A percentile compares a stretch with the other conserved stretches of the same genome.
Evolutionary conservation across 2,888 invertebrate genomes (phyloP).

Genomic region (Watsonalla binaria): DNA sequence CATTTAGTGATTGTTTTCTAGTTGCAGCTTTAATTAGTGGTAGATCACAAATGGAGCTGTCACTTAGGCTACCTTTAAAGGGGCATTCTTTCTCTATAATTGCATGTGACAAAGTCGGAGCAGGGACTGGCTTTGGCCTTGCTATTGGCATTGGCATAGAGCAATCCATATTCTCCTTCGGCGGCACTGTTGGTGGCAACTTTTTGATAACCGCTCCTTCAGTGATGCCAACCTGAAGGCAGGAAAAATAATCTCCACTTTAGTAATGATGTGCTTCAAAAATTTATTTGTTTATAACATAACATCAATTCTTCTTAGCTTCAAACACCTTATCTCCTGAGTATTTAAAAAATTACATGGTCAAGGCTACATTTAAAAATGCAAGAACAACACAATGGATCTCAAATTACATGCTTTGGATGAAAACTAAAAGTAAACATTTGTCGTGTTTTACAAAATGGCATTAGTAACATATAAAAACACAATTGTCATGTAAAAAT

Average conservation of each 20-base stretch:
- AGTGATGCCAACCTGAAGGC: slow-evolving; percentile 79
- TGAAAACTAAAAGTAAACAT: background rate
- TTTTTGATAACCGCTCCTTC: slow-evolving; percentile 74
- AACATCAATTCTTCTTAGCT: slow-evolving; percentile 72
- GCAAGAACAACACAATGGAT: background rate
- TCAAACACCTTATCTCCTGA: slow-evolving; percentile 67
- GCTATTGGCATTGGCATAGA: slow-evolving; percentile 25
- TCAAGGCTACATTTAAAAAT: slow-evolving; percentile 16
- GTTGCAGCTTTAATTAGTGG: slow-evolving; percentile 44
- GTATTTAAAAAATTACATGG: slow-evolving; percentile 38
- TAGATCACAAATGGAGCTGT: slow-evolving; percentile 59
- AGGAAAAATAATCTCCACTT: slow-evolving; percentile 79
- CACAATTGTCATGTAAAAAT: no score
- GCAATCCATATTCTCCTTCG: slow-evolving; percentile 36
- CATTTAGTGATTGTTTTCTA: slow-evolving; percentile 43
- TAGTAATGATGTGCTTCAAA: slow-evolving; percentile 74
- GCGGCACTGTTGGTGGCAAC: slow-evolving; percentile 70
- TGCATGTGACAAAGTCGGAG: slow-evolving; percentile 35
- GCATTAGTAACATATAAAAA: no score
- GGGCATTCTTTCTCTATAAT: slow-evolving; percentile 37
- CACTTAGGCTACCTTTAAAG: slow-evolving; percentile 59
- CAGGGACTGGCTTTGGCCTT: slow-evolving; percentile 51
- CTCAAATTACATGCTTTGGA: background rate
- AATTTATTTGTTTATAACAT: slow-evolving; percentile 53
- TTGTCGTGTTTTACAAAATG: background rate